These are phyloP conservation scores for Melangyna quadrimaculata DNA, from an alignment of 2,888 invertebrate genomes.

Conservation along the genomic window DNA sequence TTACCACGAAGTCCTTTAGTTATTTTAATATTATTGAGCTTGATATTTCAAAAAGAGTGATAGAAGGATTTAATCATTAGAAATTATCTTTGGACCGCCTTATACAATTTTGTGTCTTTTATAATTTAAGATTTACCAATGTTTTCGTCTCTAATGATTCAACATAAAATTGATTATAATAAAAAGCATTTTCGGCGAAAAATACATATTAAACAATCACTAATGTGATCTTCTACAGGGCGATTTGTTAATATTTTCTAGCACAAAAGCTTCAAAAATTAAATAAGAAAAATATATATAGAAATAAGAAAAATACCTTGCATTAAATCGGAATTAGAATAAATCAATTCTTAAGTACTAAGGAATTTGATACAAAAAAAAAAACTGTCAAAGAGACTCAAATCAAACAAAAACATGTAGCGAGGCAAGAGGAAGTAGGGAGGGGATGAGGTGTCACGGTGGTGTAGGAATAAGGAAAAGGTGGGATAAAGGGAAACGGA, in stretches of 20 bases:
- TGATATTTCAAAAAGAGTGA: no score
- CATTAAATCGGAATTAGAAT: background rate
- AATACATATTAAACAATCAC: conserved; percentile 70
- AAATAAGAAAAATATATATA: conserved; percentile 3
- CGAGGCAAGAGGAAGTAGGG: no score
- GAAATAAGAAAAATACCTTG: background rate
- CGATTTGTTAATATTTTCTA: conserved; percentile 49
- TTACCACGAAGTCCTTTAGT: no score
- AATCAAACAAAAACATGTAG: background rate
- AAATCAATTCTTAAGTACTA: background rate
- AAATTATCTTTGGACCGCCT: no score
- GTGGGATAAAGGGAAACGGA: no score
- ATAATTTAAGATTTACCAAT: conserved; percentile 66
- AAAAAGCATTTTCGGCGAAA: conserved; percentile 72
- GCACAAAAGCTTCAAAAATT: conserved; percentile 52
- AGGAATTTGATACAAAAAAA: background rate
- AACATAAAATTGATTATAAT: conserved; percentile 68
- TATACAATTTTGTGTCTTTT: conserved; percentile 27
- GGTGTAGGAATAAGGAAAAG: no score
- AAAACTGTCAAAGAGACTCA: background rate
- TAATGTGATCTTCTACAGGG: conserved; percentile 67
- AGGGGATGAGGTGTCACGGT: no score
- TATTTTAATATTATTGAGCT: no score
- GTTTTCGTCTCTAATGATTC: conserved; percentile 62
- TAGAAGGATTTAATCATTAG: no score